A percentile compares a stretch with the other conserved stretches of the same genome.
phyloP scores from a whole-genome alignment of 1,140 invertebrate species.

The Drosophila pruinosa region DNA sequence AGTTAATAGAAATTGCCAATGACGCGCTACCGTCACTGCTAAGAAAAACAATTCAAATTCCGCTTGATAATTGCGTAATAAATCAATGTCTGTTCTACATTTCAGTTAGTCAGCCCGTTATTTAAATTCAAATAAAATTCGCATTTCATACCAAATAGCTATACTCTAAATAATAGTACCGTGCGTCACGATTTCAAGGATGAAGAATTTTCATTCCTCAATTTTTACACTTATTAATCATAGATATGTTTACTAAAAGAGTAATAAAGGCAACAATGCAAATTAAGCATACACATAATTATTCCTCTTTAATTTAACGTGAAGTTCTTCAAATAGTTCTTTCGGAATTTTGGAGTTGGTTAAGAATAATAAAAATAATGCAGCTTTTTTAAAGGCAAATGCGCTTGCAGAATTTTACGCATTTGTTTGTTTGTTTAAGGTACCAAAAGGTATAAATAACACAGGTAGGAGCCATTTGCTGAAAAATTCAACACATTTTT shows the following conservation, averaged over 20 bases:
- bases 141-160: slow-evolving; percentile 35
- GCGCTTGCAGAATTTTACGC: background rate
- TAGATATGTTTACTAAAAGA: background rate
- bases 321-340: background rate
- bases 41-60: slow-evolving; percentile 41
- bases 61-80: slow-evolving; percentile 63
- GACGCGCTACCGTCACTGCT: slow-evolving; percentile 17
- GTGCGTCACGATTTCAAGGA: slow-evolving; percentile 32
- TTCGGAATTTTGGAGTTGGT: background rate
- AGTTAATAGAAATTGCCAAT: slow-evolving; percentile 1
- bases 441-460: background rate
- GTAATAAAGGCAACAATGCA: too few species aligned
- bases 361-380: background rate
- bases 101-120: slow-evolving; percentile 47
- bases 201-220: slow-evolving; percentile 4
- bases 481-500: slow-evolving; percentile 23
- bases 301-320: background rate
- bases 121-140: slow-evolving; percentile 38
- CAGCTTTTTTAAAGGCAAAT: background rate
- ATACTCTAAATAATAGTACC: slow-evolving; percentile 40
- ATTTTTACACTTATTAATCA: background rate
- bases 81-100: slow-evolving; percentile 75
- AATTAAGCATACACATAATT: background rate
- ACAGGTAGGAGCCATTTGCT: background rate
- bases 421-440: background rate